Percentiles rank a stretch among this genome's conserved stretches.
These are phyloP conservation scores for Atta colombica DNA, from an alignment of 1,140 invertebrate genomes.

Conservation along the genomic window DNA sequence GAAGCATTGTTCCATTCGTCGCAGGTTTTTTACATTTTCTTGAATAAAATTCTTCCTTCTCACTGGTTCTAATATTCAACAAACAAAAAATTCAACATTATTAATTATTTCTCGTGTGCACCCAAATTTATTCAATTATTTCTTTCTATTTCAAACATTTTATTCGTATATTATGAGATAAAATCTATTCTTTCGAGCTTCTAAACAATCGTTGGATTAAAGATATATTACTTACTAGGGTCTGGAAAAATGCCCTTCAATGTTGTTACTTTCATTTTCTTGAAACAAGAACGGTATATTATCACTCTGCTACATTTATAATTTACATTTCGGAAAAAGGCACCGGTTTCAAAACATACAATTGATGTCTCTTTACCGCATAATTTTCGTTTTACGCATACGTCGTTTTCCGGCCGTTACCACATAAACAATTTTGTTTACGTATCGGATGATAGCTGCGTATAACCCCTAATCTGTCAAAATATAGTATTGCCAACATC, in stretches of 20 bases:
- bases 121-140: background rate
- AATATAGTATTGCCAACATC: constrained; percentile 11
- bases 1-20: constrained; percentile 80
- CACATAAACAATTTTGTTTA: constrained; percentile 74
- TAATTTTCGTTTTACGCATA: constrained; percentile 66
- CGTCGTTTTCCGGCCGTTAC: constrained; percentile 51
- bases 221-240: constrained; percentile 78
- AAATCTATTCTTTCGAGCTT: background rate
- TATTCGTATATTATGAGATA: background rate
- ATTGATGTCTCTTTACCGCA: constrained; percentile 46
- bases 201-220: background rate
- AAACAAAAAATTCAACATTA: background rate
- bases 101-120: constrained; percentile 10
- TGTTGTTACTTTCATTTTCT: constrained; percentile 75
- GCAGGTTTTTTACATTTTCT: constrained; percentile 84
- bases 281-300: background rate
- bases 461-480: constrained; percentile 20
- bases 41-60: constrained; percentile 84
- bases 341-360: constrained; percentile 24
- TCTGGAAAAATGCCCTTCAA: constrained; percentile 83
- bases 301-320: background rate
- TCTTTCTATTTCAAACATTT: background rate
- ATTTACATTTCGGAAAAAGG: constrained; percentile 46
- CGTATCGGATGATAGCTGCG: constrained; percentile 53
- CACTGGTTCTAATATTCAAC: constrained; percentile 77